Evolutionary conservation across 1,140 invertebrate genomes (phyloP).

Genomic region (Acromyrmex echinatior): DNA sequence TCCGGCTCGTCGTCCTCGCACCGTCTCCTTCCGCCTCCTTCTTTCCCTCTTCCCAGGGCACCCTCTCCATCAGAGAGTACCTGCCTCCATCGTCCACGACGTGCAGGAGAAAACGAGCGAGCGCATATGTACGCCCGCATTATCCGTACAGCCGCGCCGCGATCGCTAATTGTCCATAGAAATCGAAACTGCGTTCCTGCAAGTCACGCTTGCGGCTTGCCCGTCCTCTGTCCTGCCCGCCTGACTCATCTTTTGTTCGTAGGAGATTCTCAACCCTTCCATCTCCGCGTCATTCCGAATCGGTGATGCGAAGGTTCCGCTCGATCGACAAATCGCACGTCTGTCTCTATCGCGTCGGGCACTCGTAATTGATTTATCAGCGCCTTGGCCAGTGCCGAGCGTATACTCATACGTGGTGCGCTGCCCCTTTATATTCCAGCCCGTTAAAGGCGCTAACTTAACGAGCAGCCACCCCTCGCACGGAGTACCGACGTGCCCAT

Average conservation of each 20-base stretch:
- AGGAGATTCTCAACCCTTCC: slow-evolving; percentile 52
- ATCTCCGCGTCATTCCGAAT: slow-evolving; percentile 27
- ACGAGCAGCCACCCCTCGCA: slow-evolving; percentile 58
- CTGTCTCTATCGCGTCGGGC: slow-evolving; percentile 52
- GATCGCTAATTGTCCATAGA: slow-evolving; percentile 75
- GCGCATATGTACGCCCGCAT: slow-evolving; percentile 61
- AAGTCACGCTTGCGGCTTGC: slow-evolving; percentile 53
- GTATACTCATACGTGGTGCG: not conserved
- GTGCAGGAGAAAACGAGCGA: slow-evolving; percentile 59
- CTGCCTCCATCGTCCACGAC: slow-evolving; percentile 15
- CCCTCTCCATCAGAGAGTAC: slow-evolving; percentile 22
- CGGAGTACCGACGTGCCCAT: too few species aligned
- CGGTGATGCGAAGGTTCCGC: slow-evolving; percentile 32
- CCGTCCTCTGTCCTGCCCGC: not conserved
- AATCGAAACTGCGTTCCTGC: slow-evolving; percentile 69
- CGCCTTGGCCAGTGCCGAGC: not conserved
- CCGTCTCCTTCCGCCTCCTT: not conserved
- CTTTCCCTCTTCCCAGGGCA: not conserved
- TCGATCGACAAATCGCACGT: slow-evolving; percentile 63
- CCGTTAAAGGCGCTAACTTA: slow-evolving; percentile 52
- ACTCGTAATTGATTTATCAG: slow-evolving; percentile 66
- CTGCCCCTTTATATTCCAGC: slow-evolving; percentile 41
- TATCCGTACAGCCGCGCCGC: slow-evolving; percentile 56
- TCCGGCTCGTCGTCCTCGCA: not conserved
- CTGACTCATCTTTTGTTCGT: slow-evolving; percentile 46